Percentiles rank a stretch among this genome's conserved stretches.
Conservation (phyloP, 2,797 vertebrate species). For the Poeciliopsis infans region DNA sequence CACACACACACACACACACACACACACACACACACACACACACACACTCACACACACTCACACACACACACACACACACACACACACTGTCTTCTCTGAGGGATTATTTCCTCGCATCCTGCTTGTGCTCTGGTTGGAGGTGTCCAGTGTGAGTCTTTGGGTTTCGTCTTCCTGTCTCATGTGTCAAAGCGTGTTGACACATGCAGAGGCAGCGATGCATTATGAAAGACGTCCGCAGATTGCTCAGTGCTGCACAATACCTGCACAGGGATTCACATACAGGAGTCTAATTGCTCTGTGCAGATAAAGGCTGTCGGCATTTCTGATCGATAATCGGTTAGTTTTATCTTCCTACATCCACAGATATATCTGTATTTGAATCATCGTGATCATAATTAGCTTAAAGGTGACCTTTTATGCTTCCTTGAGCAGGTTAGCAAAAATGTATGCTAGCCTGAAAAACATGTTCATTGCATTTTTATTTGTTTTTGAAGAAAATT, state of each 20-base stretch:
- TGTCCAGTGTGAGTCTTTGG: conserved; percentile 62
- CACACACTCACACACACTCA: conserved; percentile 23
- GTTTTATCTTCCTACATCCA: conserved; percentile 25
- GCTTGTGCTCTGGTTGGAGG: conserved; percentile 55
- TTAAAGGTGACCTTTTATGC: conserved; percentile 2
- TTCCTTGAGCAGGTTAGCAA: not conserved
- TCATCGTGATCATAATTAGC: conserved; percentile 8
- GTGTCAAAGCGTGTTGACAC: conserved; percentile 69
- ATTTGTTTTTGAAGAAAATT: too few species aligned
- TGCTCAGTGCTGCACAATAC: conserved; percentile 56
- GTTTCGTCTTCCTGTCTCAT: conserved; percentile 69
- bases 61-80: conserved; percentile 14
- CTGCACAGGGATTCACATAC: conserved; percentile 34
- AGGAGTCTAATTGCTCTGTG: conserved; percentile 54
- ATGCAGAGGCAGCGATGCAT: conserved; percentile 60
- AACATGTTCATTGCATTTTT: too few species aligned
- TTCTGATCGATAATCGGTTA: conserved; percentile 12
- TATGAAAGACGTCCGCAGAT: conserved; percentile 68
- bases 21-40: conserved; percentile 18
- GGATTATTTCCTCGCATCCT: conserved; percentile 59
- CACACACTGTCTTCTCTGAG: conserved; percentile 31
- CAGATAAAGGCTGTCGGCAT: conserved; percentile 46
- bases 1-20: conserved; percentile 20
- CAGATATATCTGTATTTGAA: conserved; percentile 31
- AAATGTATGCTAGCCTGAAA: too few species aligned